phyloP scores from a whole-genome alignment of 2,113 vertebrate genomes.

The Hemichromis elongatus region DNA sequence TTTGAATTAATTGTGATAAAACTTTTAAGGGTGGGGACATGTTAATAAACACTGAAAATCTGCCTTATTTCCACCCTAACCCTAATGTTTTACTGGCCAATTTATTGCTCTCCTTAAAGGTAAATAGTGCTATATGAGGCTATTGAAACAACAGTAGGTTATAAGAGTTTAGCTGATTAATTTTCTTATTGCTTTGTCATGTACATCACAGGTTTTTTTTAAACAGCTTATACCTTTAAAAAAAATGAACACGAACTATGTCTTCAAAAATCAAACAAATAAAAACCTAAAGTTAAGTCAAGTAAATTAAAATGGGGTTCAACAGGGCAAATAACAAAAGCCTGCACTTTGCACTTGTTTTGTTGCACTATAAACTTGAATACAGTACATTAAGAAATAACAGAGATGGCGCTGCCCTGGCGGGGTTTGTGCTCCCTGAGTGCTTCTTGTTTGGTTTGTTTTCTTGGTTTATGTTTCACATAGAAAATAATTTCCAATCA shows the following conservation, averaged over 20 bases:
- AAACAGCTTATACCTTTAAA: background rate
- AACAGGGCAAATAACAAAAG: background rate
- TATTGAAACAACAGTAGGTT: fast-evolving
- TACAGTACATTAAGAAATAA: background rate
- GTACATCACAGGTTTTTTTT: fast-evolving
- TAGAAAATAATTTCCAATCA: background rate
- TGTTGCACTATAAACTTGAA: background rate
- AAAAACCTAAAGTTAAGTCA: background rate
- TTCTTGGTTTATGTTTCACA: background rate
- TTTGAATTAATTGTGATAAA: background rate
- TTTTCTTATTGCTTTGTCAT: background rate
- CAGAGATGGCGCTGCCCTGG: background rate
- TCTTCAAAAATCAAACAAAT: background rate
- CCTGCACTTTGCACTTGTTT: background rate
- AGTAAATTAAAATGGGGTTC: background rate
- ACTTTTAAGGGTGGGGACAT: background rate
- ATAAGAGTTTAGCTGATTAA: fast-evolving
- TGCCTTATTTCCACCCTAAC: background rate
- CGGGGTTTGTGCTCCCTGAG: background rate
- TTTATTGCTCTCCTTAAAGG: background rate
- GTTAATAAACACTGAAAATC: background rate
- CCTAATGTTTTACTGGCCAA: background rate
- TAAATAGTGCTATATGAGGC: background rate
- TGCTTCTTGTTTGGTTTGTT: background rate
- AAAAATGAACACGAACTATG: too few species aligned